Evolutionary conservation across 2,888 invertebrate species (phyloP).

Genomic region (Lordiphosa fenestrarum): DNA sequence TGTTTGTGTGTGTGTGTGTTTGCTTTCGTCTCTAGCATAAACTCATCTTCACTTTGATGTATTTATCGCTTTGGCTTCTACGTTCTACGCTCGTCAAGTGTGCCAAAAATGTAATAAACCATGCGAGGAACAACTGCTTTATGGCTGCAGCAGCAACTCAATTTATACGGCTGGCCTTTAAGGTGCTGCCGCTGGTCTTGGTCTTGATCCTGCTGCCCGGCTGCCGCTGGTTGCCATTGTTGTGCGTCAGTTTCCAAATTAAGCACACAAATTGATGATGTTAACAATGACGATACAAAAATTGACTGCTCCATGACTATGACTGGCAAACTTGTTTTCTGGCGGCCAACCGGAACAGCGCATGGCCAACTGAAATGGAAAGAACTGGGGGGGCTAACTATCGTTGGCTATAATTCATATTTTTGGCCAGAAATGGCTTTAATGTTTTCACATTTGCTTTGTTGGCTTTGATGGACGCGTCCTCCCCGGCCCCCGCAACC

Average conservation of each 20-base stretch:
- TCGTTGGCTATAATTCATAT: constrained; percentile 53
- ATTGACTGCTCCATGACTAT: constrained; percentile 64
- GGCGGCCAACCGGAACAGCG: constrained; percentile 61
- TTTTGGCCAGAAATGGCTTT: constrained; percentile 64
- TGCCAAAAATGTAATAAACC: constrained; percentile 71
- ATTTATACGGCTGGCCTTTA: constrained; percentile 61
- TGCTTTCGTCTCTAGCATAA: not conserved
- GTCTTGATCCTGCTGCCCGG: constrained; percentile 21
- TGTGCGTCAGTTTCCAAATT: constrained; percentile 75
- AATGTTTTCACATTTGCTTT: constrained; percentile 75
- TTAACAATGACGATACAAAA: constrained; percentile 72
- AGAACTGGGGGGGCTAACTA: constrained; percentile 43
- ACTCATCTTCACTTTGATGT: constrained; percentile 12
- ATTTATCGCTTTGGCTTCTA: constrained; percentile 48
- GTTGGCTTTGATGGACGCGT: constrained; percentile 68
- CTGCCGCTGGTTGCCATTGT: constrained; percentile 60
- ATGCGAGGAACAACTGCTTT: constrained; percentile 61
- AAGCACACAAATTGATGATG: constrained; percentile 75
- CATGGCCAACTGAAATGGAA: constrained; percentile 56
- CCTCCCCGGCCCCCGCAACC: constrained; percentile 13
- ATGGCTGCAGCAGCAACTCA: constrained; percentile 66
- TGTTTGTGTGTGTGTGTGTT: too few species aligned
- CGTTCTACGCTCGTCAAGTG: constrained; percentile 51
- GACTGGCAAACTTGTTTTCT: constrained; percentile 70
- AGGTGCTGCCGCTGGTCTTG: constrained; percentile 40